Base-by-base conservation (phyloP, 2,113 vertebrate species). In the Oxygymnocypris stewartii region DNA sequence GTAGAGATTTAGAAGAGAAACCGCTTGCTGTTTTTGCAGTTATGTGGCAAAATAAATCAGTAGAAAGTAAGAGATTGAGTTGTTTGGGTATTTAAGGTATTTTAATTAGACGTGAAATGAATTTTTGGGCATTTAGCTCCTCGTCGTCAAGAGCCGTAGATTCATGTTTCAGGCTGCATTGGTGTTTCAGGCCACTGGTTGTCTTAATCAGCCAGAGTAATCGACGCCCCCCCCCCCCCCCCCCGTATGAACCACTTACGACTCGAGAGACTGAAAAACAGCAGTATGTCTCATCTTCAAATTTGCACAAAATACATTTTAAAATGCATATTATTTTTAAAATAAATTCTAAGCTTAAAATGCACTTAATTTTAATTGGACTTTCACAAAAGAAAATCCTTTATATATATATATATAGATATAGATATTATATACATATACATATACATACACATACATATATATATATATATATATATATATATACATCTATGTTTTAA, bases 191-290 rank as follows among this genome's bases (percentile, higher is more conserved):
- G 25, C 8, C 59, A 63, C 47, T 42, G 59, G 20, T 47, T 16
- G 59, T 44, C 40, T 81, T 47, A 81, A 81, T 65, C n/a, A 63
- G 57, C n/a, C n/a, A n/a, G n/a, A n/a, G n/a, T n/a, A n/a, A n/a
- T n/a, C n/a, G n/a, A n/a, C n/a, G n/a, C n/a, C n/a, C n/a, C n/a
- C n/a, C n/a, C n/a, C n/a, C n/a, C n/a, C n/a, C n/a, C n/a, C n/a
- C 18, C 77, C 6, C 9, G 10, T 35, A 6, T 51, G 1, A 25
- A 44, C 6, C 57, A 79, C 37, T 37, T 16, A n/a, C 51, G 11
- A 31, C 5, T 20, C 4, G 13, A 49, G 47, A 13, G 12, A 49
- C 6, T 14, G 12, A 35, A 31, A n/a, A 35, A 69, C 3, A 1
- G 4, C 40, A 42, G 40, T 44, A n/a, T 74, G 20, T 23, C 67